Conservation (phyloP, 1,140 invertebrate genomes). For the Ylistrum balloti region DNA sequence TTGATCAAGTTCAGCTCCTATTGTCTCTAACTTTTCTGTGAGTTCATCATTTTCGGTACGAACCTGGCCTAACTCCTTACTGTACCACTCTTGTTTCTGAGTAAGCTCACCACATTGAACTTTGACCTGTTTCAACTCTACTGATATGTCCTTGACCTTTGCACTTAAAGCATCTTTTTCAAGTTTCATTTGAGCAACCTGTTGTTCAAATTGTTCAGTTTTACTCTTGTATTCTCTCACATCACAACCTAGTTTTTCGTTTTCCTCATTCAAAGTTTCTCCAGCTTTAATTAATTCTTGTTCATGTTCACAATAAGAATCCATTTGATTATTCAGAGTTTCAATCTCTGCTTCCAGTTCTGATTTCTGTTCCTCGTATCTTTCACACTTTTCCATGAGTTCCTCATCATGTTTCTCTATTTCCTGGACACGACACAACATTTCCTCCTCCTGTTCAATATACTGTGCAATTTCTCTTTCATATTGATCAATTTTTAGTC, state of each 20-base stretch:
- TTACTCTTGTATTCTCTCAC: neutral
- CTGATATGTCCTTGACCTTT: constrained; percentile 11
- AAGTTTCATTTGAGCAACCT: neutral
- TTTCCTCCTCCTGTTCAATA: constrained; percentile 64
- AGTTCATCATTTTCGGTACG: constrained; percentile 56
- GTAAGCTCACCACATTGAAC: constrained; percentile 30
- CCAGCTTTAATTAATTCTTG: neutral
- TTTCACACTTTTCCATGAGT: constrained; percentile 64
- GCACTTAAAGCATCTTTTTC: neutral
- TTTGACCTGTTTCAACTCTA: neutral
- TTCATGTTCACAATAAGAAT: constrained; percentile 41
- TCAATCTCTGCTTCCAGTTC: constrained; percentile 58
- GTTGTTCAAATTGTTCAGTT: constrained; percentile 36
- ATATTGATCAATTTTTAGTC: constrained; percentile 70
- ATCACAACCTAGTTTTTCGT: neutral
- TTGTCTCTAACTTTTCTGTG: constrained; percentile 57
- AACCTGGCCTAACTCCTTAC: constrained; percentile 44
- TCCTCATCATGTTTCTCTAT: constrained; percentile 69
- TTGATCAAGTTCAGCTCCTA: constrained; percentile 67
- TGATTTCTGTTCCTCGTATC: constrained; percentile 57
- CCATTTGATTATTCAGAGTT: constrained; percentile 19
- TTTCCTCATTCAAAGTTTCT: neutral
- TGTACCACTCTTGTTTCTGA: constrained; percentile 18
- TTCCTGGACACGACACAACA: constrained; percentile 61
- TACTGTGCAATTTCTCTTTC: constrained; percentile 67